Evolutionary conservation across 2,797 vertebrate species (phyloP).

Genomic region (Sarcoramphus papa): DNA sequence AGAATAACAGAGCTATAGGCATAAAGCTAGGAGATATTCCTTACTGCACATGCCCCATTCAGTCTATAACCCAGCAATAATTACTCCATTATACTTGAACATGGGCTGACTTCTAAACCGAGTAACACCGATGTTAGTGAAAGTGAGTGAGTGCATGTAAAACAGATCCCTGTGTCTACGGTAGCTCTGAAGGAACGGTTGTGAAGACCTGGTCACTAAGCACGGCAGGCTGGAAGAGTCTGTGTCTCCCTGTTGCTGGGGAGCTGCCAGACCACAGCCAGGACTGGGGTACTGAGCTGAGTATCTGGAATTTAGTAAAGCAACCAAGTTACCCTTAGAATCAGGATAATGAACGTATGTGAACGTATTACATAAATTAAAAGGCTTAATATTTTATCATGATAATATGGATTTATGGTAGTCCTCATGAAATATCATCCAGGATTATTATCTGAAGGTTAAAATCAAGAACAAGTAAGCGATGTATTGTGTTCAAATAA

Average conservation of each 20-base stretch:
- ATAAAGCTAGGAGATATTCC: neutral
- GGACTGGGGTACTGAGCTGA: neutral
- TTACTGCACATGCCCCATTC: neutral
- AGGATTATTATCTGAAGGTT: neutral
- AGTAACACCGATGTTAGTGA: too few relatives aligned
- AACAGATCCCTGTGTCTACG: neutral
- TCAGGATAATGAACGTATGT: neutral
- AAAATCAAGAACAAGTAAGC: neutral
- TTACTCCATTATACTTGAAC: neutral
- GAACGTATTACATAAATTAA: neutral
- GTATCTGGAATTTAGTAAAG: neutral
- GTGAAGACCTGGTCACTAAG: neutral
- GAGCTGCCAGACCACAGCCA: neutral
- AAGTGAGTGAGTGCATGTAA: neutral
- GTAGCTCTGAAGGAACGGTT: neutral
- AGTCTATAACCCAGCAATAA: neutral
- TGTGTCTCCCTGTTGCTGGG: neutral
- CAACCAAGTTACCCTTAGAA: neutral
- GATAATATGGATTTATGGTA: neutral
- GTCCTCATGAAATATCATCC: neutral
- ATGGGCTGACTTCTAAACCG: neutral
- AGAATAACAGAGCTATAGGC: fast-evolving
- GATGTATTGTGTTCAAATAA: neutral
- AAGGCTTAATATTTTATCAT: neutral
- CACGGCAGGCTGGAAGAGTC: neutral